Base-by-base conservation (phyloP, 2,113 vertebrate species). In the Thermophis baileyi region DNA sequence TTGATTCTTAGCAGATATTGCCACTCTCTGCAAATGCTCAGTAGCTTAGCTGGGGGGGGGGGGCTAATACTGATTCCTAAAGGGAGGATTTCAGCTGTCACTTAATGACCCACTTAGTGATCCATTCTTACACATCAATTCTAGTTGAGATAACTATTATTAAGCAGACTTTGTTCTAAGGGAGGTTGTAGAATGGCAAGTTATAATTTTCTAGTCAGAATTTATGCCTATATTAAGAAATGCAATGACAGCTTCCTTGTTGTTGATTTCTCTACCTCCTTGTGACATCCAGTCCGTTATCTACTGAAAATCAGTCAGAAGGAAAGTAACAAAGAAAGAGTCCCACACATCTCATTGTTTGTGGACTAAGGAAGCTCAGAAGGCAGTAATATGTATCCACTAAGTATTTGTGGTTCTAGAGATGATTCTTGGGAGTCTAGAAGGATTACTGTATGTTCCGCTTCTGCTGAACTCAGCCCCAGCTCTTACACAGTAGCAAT, bases 141-240 rank as follows among this genome's bases (percentile, higher is more conserved):
- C 85, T 92, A 88, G 90, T 85, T 51, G 85, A 46, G 85, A 74
- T 92, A 85, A 90, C 91, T 94, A 60, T 94, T 94, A 88, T 92
- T 92, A 88, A 81, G 89, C 4, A 30, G 30, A 47, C 91, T 92
- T 92, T 90, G 85, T 90, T 92, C 89, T 81, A 81, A 50, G 60
- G 85, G 51, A 69, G 24, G 44, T 88, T 55, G 46, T 74, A 44
- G 53, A 85, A 69, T 94, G 85, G 91, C 93, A 94, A 63, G 51
- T 57, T 92, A 92, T 90, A 91, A 92, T 88, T 90, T 81, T 53
- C 49, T 46, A 74, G 50, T 92, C 88, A 88, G 81, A 81, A 88
- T 85, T 88, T 87, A 85, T 50, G 51, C n/a, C 18, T 30, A 4
- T 25, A 85, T 53, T 90, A 86, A 63, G 55, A 87, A 91, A 87